These are phyloP conservation scores for Synanceia verrucosa DNA, from an alignment of 2,797 vertebrate species.

Conservation along the genomic window DNA sequence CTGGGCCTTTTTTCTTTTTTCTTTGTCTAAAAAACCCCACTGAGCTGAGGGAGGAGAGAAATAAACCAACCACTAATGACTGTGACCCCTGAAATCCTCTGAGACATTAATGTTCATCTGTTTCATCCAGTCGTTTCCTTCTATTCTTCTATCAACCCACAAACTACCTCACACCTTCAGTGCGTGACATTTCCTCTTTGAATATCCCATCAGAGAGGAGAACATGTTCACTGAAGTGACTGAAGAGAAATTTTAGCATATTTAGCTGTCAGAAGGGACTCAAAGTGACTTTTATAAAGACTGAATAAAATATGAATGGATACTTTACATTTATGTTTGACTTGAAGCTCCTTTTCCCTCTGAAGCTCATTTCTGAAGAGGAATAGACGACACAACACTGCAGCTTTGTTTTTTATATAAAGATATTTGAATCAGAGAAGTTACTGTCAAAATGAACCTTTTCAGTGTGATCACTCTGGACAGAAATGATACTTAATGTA, in stretches of 20 bases:
- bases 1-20: conserved; percentile 3
- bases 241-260: background rate
- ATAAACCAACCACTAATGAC: conserved; percentile 49
- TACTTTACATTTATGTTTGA: background rate
- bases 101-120: conserved; percentile 24
- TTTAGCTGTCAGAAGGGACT: background rate
- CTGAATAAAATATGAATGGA: background rate
- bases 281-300: background rate
- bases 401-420: background rate
- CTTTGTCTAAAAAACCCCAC: conserved; percentile 1
- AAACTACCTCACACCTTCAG: too few relatives aligned
- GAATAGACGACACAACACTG: background rate
- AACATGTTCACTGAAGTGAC: background rate
- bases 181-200: background rate
- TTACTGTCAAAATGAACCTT: background rate
- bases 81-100: conserved; percentile 29
- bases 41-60: conserved; percentile 16
- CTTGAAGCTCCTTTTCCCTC: background rate
- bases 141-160: background rate
- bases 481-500: background rate
- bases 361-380: background rate
- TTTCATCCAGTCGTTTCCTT: background rate
- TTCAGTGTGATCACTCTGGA: background rate
- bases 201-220: background rate
- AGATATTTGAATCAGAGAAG: background rate